A percentile compares a stretch with the other conserved stretches of the same genome.
phyloP scores from a whole-genome alignment of 2,113 vertebrate genomes.

The Mesocricetus auratus region DNA sequence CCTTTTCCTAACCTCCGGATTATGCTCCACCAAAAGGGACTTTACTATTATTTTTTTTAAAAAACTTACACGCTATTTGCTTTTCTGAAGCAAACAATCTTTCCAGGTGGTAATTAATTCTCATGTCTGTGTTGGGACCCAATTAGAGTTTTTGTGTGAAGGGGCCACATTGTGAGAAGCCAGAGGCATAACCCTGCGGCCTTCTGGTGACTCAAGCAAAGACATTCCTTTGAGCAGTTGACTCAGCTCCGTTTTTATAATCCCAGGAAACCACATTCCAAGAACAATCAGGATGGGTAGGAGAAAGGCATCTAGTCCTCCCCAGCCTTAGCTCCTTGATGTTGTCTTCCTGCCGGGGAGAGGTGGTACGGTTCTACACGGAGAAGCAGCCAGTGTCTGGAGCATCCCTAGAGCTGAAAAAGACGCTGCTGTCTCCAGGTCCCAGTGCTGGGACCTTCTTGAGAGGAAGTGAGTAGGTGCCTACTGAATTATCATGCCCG shows the following conservation, averaged over 20 bases:
- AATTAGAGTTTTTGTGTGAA: not conserved
- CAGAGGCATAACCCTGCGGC: not conserved
- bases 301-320: fast-evolving
- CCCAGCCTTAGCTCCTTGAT: too few species aligned
- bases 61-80: fast-evolving
- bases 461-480: not conserved
- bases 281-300: not conserved
- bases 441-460: not conserved
- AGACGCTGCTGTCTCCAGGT: not conserved
- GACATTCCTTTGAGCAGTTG: not conserved
- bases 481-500: too few species aligned
- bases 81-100: not conserved
- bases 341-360: not conserved
- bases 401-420: not conserved
- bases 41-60: not conserved
- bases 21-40: not conserved
- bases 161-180: not conserved
- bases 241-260: not conserved
- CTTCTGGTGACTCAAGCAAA: fast-evolving
- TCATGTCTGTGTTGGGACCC: not conserved
- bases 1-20: too few species aligned
- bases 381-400: not conserved
- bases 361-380: not conserved
- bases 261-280: not conserved
- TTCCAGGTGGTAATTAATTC: not conserved